Conservation (phyloP, 2,797 vertebrate genomes). For the Falco cherrug region DNA sequence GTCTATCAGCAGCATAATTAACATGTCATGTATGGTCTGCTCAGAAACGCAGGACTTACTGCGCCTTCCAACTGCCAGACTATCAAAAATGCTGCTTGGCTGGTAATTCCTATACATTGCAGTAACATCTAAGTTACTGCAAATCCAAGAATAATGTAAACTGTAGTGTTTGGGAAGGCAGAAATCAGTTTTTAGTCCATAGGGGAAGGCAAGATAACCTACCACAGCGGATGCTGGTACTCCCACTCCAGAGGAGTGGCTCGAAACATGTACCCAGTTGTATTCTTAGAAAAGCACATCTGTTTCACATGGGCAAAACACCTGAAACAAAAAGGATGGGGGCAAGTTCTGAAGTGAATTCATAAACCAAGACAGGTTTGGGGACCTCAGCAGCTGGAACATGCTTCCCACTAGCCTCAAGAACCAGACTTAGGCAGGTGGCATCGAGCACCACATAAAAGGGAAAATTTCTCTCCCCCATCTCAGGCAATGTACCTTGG, state of each 20-base stretch:
- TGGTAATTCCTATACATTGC: neutral
- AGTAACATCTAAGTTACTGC: neutral
- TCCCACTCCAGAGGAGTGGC: neutral
- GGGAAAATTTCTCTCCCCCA: neutral
- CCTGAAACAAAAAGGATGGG: neutral
- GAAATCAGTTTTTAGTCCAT: neutral
- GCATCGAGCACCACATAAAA: neutral
- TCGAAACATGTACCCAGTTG: rapidly evolving
- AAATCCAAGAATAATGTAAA: neutral
- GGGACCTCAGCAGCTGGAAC: neutral
- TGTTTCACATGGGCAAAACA: neutral
- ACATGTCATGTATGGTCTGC: neutral
- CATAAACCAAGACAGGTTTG: neutral
- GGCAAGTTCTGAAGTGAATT: neutral
- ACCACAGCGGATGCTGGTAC: neutral
- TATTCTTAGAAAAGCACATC: neutral
- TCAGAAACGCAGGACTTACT: neutral
- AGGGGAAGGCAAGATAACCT: neutral
- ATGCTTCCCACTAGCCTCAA: neutral
- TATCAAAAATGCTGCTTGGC: neutral
- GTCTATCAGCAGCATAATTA: conserved; percentile 31
- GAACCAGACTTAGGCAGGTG: neutral
- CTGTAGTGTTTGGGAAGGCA: neutral
- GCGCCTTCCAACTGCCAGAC: neutral
- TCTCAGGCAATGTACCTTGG: neutral